A percentile compares a stretch with the other conserved stretches of the same genome.
Conservation (phyloP, 1,140 invertebrate species). For the Atta texana region DNA sequence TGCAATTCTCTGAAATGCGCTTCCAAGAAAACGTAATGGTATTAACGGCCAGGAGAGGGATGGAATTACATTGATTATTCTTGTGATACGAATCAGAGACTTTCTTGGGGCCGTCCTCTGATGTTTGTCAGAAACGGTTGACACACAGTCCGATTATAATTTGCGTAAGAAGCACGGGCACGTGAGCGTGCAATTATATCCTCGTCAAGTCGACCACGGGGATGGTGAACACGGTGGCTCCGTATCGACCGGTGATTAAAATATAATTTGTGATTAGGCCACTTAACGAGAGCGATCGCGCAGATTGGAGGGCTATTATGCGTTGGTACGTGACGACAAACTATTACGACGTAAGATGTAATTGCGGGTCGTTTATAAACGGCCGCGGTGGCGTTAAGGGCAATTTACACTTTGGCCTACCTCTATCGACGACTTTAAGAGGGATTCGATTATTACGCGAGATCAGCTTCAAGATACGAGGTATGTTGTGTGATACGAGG, state of each 20-base stretch:
- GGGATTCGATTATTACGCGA: neutral
- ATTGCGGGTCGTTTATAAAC: conserved; percentile 75
- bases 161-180: conserved; percentile 65
- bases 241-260: conserved; percentile 78
- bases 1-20: conserved; percentile 33
- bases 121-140: conserved; percentile 44
- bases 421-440: conserved; percentile 15
- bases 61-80: conserved; percentile 59
- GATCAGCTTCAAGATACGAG: neutral
- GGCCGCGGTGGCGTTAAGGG: conserved; percentile 52
- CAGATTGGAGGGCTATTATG: conserved; percentile 75
- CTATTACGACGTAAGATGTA: conserved; percentile 78
- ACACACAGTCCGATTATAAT: conserved; percentile 53
- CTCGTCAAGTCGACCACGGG: conserved; percentile 64
- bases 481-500: neutral
- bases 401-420: conserved; percentile 48
- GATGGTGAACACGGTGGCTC: neutral
- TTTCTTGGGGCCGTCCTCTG: conserved; percentile 17
- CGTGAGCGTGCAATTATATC: conserved; percentile 77
- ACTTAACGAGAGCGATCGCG: conserved; percentile 78
- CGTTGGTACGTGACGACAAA: conserved; percentile 78
- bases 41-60: conserved; percentile 27
- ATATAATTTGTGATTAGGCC: conserved; percentile 80
- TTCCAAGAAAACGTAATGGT: conserved; percentile 35
- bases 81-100: conserved; percentile 39